Evolutionary conservation across 2,113 vertebrate genomes (phyloP).

Genomic region (Myotis davidii): DNA sequence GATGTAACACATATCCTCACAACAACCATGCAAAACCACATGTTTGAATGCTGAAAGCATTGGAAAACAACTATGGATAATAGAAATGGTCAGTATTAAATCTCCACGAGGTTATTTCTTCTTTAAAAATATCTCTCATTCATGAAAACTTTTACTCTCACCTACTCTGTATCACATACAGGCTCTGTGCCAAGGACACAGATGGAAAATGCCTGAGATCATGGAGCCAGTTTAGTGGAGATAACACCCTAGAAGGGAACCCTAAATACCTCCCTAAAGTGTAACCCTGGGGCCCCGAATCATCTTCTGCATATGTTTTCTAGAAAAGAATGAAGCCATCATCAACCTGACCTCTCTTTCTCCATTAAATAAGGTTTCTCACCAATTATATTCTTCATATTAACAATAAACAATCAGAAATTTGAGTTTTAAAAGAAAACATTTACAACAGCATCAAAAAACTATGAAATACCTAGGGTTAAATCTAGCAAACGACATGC

Average conservation of each 20-base stretch:
- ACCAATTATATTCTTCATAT: neutral
- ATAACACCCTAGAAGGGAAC: neutral
- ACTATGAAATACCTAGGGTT: neutral
- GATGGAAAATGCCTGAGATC: neutral
- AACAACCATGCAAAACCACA: neutral
- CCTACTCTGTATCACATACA: neutral
- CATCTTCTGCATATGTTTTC: neutral
- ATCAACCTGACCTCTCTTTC: neutral
- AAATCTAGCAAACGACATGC: neutral
- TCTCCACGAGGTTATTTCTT: neutral
- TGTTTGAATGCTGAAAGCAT: neutral
- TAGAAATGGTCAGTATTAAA: neutral
- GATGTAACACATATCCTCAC: neutral
- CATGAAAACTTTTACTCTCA: neutral
- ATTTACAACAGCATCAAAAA: slow-evolving; percentile 7
- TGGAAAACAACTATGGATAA: neutral
- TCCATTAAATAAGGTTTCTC: neutral
- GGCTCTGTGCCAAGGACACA: neutral
- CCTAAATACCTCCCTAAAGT: neutral
- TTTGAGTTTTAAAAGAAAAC: neutral
- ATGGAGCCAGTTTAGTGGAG: neutral
- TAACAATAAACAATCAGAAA: neutral
- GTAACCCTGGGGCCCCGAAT: neutral
- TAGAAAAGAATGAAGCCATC: neutral
- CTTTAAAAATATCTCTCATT: neutral